phyloP scores from a whole-genome alignment of 2,888 invertebrate species.

The Netelia inedita region DNA sequence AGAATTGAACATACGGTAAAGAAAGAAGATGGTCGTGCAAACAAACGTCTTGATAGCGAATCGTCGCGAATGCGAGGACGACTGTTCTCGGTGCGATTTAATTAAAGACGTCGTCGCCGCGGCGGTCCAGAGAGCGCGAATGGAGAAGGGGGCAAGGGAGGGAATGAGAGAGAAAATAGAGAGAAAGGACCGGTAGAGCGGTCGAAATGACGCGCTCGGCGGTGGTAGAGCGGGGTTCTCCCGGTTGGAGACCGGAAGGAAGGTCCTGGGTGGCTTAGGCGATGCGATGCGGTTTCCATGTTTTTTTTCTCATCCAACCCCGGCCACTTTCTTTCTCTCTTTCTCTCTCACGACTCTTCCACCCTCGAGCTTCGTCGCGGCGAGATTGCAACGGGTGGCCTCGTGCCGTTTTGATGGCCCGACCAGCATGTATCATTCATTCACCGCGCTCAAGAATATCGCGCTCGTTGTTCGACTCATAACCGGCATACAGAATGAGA shows the following conservation, averaged over 20 bases:
- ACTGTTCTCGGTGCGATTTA: conserved; percentile 73
- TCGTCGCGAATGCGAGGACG: neutral
- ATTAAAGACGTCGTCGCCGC: conserved; percentile 79
- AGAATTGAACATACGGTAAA: no score
- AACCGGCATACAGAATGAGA: conserved; percentile 13
- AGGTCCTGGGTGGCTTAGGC: conserved; percentile 80
- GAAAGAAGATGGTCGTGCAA: neutral
- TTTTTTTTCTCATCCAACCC: conserved; percentile 83
- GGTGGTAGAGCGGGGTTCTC: conserved; percentile 47
- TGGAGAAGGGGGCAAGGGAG: conserved; percentile 40
- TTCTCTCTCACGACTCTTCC: conserved; percentile 65
- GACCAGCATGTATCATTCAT: conserved; percentile 76
- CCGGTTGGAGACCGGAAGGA: conserved; percentile 82
- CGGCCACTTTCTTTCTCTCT: conserved; percentile 7
- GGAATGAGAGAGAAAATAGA: conserved; percentile 45
- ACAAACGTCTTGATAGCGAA: neutral
- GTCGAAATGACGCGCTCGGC: conserved; percentile 68
- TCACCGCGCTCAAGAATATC: conserved; percentile 76
- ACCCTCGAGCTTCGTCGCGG: conserved; percentile 70
- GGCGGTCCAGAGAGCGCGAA: conserved; percentile 66
- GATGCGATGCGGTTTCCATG: conserved; percentile 86
- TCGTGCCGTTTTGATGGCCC: conserved; percentile 83
- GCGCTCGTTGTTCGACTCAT: conserved; percentile 74
- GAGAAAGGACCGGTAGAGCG: conserved; percentile 23
- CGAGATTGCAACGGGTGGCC: conserved; percentile 78